Percentiles rank a stretch among this genome's conserved stretches.
Evolutionary conservation across 2,888 invertebrate species (phyloP).

Genomic region (Perizoma flavofasciatum): DNA sequence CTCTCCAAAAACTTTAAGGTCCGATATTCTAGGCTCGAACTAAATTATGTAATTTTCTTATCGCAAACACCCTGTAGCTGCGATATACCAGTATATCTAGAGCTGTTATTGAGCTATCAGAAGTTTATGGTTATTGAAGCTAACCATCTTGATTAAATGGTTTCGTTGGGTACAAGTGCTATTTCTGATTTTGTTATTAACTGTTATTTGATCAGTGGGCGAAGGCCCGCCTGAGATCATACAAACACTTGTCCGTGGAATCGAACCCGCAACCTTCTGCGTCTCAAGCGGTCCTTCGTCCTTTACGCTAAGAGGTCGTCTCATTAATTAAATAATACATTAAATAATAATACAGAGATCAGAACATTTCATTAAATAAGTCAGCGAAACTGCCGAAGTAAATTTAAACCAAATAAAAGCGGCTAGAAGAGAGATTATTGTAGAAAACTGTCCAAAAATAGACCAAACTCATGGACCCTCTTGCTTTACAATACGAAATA

Average conservation of each 20-base stretch:
- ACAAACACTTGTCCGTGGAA: too few species aligned
- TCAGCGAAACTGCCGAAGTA: constrained; percentile 16
- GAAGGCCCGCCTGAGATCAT: too few species aligned
- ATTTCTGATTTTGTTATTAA: too few species aligned
- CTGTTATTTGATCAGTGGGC: too few species aligned
- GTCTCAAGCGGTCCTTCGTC: too few species aligned
- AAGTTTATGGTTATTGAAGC: constrained; percentile 12
- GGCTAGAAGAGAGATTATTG: background rate
- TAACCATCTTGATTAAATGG: constrained; percentile 10
- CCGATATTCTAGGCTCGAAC: constrained; percentile 14
- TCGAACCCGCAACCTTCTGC: too few species aligned
- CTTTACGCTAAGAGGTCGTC: too few species aligned
- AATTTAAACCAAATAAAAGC: constrained; percentile 20
- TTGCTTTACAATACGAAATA: constrained; percentile 8
- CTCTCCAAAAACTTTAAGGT: constrained; percentile 17
- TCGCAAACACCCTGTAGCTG: constrained; percentile 21
- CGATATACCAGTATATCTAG: constrained; percentile 13
- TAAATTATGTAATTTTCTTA: constrained; percentile 20
- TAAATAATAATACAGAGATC: too few species aligned
- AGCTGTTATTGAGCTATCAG: constrained; percentile 10
- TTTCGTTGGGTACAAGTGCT: background rate
- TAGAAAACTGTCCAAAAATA: constrained; percentile 2
- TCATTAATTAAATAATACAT: too few species aligned
- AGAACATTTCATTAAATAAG: constrained; percentile 1
- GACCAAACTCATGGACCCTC: constrained; percentile 4